Conservation (phyloP, 2,113 vertebrate genomes). For the Theristicus caerulescens region DNA sequence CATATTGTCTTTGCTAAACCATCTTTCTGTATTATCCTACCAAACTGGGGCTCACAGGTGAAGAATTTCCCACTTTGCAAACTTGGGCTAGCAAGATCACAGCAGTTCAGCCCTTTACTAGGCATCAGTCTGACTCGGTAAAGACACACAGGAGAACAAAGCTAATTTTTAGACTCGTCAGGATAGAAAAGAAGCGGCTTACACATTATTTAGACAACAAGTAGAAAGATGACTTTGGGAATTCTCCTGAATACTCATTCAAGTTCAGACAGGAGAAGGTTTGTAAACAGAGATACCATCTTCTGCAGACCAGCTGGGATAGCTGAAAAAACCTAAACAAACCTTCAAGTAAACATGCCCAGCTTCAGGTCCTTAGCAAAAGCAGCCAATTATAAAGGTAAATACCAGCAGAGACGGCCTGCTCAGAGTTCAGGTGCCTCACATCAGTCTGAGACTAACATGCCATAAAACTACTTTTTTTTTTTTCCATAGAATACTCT, state of each 20-base stretch:
- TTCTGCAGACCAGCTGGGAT: background rate
- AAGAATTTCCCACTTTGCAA: background rate
- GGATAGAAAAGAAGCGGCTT: background rate
- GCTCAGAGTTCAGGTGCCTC: background rate
- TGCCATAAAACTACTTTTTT: background rate
- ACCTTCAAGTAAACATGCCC: background rate
- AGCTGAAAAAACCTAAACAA: background rate
- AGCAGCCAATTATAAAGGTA: background rate
- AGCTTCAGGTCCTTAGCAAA: background rate
- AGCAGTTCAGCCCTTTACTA: background rate
- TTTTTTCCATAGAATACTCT: background rate
- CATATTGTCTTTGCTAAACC: fast-evolving
- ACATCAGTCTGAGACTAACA: background rate
- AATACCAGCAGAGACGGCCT: background rate
- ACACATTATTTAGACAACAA: background rate
- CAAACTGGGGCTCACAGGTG: background rate
- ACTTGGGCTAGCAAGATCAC: background rate
- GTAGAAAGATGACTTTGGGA: background rate
- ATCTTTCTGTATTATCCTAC: background rate
- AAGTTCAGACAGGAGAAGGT: background rate
- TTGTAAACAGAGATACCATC: background rate
- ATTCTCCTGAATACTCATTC: background rate
- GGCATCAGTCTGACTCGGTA: background rate
- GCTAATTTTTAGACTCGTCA: background rate
- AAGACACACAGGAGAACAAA: background rate